Evolutionary conservation across 1,140 invertebrate species (phyloP), one percentile per base, ranked within the genome.

Genomic region (Pantala flavescens): DNA sequence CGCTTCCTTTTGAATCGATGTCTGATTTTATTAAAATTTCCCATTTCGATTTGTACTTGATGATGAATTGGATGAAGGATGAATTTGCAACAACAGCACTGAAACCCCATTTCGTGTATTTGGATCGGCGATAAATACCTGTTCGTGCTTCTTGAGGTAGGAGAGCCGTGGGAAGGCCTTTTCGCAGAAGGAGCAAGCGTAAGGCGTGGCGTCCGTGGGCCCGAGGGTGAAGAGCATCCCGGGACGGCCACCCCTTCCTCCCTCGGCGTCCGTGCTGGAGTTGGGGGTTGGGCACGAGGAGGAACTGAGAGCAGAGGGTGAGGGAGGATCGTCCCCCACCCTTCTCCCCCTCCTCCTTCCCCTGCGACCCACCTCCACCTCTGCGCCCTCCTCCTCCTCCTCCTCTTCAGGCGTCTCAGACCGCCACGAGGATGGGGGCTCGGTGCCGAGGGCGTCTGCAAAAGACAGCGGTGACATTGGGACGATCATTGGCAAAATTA

Each of bases 121-220:
- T n/a, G n/a, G n/a, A n/a, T n/a, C n/a, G n/a, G n/a, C n/a, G n/a
- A n/a, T n/a, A n/a, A n/a, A 85, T 83, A 96, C 95, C 91, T 96
- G 94, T 84, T 96, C 93, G 86, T 97, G 95, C 83, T 94, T 93
- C 84, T 94, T 95, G 77, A 97, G 87, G 81, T 93, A 93, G 74
- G 90, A 91, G 42, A 93, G 88, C 70, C 93, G 86, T 0, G 94
- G 90, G 84, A 96, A 97, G 71, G 93, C 92, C 82, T 94, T 93
- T 76, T 95, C 91, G 84, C 95, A 97, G 84, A 94, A 95, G 81
- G 92, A 91, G 84, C 94, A 95, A 77, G 91, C 89, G 85, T 95
- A 94, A 49, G 93, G 93, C 36, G 91, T 91, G 77, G 86, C 85
- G 76, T 91, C 90, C 5, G 89, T 90, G 72, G 88, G 86, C 43